These are phyloP conservation scores for Eupithecia subfuscata DNA, from an alignment of 2,888 invertebrate species.

Conservation along the genomic window DNA sequence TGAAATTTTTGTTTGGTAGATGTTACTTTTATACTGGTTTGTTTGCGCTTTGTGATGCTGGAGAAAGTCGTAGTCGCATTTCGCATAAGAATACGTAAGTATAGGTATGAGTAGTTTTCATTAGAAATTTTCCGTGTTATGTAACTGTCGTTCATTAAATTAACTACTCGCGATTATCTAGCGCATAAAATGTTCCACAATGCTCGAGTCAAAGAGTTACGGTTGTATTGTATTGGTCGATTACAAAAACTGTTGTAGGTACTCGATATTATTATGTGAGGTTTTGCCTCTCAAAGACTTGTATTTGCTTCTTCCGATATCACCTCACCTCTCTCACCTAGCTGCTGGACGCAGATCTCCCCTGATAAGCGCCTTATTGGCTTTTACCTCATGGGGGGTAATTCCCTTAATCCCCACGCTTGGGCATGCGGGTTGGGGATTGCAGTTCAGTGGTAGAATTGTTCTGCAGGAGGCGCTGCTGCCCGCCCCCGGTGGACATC, in stretches of 20 bases:
- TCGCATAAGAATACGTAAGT: slow-evolving; percentile 1
- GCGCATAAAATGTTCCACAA: background rate
- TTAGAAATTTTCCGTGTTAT: slow-evolving; percentile 3
- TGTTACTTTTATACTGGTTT: slow-evolving; percentile 45
- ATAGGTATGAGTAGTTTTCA: background rate
- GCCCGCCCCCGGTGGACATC: too few species aligned
- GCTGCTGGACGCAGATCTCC: too few species aligned
- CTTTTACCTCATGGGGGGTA: too few species aligned
- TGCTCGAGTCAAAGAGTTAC: background rate
- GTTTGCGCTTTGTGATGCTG: slow-evolving; percentile 39
- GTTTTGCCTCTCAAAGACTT: background rate
- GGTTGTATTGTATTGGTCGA: background rate
- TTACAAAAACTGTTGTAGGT: background rate
- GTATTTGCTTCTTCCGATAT: background rate
- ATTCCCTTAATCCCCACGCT: too few species aligned
- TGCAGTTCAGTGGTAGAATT: too few species aligned
- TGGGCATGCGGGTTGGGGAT: too few species aligned
- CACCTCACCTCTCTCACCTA: too few species aligned
- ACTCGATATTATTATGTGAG: background rate
- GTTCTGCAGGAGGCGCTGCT: too few species aligned
- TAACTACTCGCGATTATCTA: slow-evolving; percentile 3
- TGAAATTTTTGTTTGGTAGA: slow-evolving; percentile 67
- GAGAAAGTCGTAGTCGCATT: slow-evolving; percentile 39
- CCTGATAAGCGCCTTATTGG: too few species aligned
- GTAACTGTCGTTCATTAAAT: background rate